Evolutionary conservation across 2,888 invertebrate species (phyloP).

Genomic region (Andrena bucephala): DNA sequence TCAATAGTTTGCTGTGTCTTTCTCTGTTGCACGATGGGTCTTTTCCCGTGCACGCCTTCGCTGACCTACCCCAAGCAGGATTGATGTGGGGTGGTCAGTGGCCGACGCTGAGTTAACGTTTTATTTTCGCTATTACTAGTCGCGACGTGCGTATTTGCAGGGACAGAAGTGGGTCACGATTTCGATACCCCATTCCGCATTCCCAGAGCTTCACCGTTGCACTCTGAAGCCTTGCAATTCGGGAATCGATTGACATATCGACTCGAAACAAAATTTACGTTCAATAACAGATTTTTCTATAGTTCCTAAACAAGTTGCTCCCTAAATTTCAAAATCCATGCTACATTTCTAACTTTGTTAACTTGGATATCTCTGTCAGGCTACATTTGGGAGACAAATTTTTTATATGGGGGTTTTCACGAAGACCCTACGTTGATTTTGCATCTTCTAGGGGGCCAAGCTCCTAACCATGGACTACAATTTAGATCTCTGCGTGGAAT

Average conservation of each 20-base stretch:
- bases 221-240: background rate
- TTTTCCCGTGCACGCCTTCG: background rate
- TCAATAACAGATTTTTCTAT: background rate
- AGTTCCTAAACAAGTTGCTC: background rate
- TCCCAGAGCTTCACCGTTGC: background rate
- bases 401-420: no score
- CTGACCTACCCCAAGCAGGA: constrained; percentile 6
- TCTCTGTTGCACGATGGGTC: background rate
- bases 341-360: no score
- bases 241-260: background rate
- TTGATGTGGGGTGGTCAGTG: constrained; percentile 3
- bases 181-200: background rate
- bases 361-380: no score
- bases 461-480: no score
- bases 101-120: background rate
- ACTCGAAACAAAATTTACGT: background rate
- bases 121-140: constrained; percentile 15
- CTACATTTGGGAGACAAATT: no score
- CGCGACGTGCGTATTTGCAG: background rate
- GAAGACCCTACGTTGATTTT: no score
- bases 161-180: constrained; percentile 16
- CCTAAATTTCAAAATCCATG: background rate
- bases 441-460: no score
- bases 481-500: no score
- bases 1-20: background rate